A percentile compares a stretch with the other conserved stretches of the same genome.
Evolutionary conservation across 1,140 invertebrate species (phyloP).

Genomic region (Cataglyphis hispanica): DNA sequence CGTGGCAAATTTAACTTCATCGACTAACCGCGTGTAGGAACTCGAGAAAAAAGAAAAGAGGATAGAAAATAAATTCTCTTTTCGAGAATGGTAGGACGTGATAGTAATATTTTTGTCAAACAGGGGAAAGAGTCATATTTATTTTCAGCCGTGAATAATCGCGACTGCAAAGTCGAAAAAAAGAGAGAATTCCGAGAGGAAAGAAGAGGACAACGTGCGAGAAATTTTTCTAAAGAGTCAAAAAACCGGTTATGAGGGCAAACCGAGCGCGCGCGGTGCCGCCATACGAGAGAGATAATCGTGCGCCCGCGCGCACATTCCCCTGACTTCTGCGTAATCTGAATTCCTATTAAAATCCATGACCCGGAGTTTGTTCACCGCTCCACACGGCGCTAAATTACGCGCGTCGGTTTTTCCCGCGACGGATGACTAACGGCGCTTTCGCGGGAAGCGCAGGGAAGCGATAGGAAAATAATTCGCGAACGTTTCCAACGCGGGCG

Average conservation of each 20-base stretch:
- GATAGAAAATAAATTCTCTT: background rate
- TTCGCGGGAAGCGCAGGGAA: conserved; percentile 8
- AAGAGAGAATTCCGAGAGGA: too few species aligned
- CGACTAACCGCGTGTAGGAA: conserved; percentile 31
- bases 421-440: conserved; percentile 17
- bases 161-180: background rate
- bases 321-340: conserved; percentile 44
- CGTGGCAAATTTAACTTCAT: conserved; percentile 4
- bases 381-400: conserved; percentile 28
- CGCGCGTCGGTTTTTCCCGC: conserved; percentile 39
- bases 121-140: background rate
- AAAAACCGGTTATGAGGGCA: conserved; percentile 11
- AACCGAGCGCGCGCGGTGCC: background rate
- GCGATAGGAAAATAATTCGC: conserved; percentile 12
- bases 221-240: background rate
- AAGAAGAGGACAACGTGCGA: background rate
- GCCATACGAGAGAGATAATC: conserved; percentile 31
- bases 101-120: background rate
- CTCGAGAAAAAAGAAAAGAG: background rate
- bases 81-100: background rate
- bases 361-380: conserved; percentile 24
- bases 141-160: background rate
- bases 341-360: conserved; percentile 55
- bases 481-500: background rate
- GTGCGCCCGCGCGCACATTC: background rate